Percentiles rank a stretch among this genome's conserved stretches.
Conservation (phyloP, 1,140 invertebrate species). For the Diorhabda carinulata region DNA sequence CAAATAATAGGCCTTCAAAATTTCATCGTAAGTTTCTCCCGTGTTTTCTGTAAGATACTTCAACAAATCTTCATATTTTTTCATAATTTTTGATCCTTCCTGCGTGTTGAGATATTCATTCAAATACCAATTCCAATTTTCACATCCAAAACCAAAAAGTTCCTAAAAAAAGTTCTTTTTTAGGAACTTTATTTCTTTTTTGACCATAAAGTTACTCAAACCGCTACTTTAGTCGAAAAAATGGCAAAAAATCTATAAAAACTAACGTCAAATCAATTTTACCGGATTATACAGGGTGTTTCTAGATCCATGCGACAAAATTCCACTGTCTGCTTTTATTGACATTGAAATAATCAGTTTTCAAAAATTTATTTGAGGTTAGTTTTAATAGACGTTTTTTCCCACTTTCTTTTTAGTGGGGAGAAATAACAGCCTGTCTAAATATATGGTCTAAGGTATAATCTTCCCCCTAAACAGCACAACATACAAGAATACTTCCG, state of each 20-base stretch:
- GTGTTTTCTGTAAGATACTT: constrained; percentile 24
- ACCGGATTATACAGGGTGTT: background rate
- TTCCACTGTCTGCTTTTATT: background rate
- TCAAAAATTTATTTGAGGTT: background rate
- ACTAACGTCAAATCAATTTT: background rate
- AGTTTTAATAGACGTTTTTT: no score
- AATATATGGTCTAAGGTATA: no score
- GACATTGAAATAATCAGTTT: background rate
- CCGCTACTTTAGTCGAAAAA: background rate
- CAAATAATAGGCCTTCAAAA: background rate
- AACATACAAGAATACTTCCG: no score
- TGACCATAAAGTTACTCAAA: no score
- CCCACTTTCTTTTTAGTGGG: no score
- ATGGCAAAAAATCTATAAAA: background rate
- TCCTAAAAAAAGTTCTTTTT: constrained; percentile 5
- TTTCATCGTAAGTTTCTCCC: background rate
- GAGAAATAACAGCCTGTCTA: no score
- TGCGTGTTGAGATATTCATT: background rate
- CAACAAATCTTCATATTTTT: constrained; percentile 22
- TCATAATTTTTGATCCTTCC: background rate
- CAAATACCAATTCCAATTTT: background rate
- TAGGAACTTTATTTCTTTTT: no score
- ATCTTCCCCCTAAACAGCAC: no score
- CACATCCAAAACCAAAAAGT: constrained; percentile 12
- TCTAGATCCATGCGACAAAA: background rate